Conservation (phyloP, 2,888 invertebrate species). For the Poecilus cupreus region DNA sequence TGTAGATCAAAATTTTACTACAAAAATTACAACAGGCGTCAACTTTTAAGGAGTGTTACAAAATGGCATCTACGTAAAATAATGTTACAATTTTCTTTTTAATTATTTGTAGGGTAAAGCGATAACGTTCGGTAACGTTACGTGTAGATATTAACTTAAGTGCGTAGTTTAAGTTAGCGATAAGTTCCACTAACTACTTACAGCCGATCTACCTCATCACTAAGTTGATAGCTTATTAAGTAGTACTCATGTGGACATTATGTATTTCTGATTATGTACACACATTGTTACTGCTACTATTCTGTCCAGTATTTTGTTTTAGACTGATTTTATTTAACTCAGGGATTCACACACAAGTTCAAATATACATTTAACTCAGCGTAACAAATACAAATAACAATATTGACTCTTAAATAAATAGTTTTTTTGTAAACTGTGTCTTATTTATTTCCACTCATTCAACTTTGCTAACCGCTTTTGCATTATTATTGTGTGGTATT, state of each 20-base stretch:
- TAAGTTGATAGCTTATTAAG: slow-evolving; percentile 38
- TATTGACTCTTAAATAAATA: slow-evolving; percentile 51
- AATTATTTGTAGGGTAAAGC: slow-evolving; percentile 42
- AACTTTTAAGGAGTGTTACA: slow-evolving; percentile 67
- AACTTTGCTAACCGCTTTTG: no score
- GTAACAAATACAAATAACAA: slow-evolving; percentile 36
- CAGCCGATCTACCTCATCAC: slow-evolving; percentile 47
- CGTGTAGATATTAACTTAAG: slow-evolving; percentile 43
- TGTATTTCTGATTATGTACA: slow-evolving; percentile 19
- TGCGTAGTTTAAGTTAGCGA: slow-evolving; percentile 49
- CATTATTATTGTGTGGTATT: no score
- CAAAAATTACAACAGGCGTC: slow-evolving; percentile 66
- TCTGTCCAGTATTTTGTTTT: slow-evolving; percentile 63
- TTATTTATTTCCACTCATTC: slow-evolving; percentile 20
- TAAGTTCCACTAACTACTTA: slow-evolving; percentile 43
- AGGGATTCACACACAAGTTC: slow-evolving; percentile 65
- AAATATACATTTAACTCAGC: slow-evolving; percentile 54
- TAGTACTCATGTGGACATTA: slow-evolving; percentile 16
- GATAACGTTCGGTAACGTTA: slow-evolving; percentile 16
- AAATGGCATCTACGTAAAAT: slow-evolving; percentile 68
- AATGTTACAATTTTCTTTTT: slow-evolving; percentile 53
- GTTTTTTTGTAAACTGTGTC: slow-evolving; percentile 45
- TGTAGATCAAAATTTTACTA: slow-evolving; percentile 63
- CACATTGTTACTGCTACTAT: slow-evolving; percentile 14
- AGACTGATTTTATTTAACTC: slow-evolving; percentile 69